Conservation (phyloP, 64 coral and sea anemone species). For the Porites australiensis region DNA sequence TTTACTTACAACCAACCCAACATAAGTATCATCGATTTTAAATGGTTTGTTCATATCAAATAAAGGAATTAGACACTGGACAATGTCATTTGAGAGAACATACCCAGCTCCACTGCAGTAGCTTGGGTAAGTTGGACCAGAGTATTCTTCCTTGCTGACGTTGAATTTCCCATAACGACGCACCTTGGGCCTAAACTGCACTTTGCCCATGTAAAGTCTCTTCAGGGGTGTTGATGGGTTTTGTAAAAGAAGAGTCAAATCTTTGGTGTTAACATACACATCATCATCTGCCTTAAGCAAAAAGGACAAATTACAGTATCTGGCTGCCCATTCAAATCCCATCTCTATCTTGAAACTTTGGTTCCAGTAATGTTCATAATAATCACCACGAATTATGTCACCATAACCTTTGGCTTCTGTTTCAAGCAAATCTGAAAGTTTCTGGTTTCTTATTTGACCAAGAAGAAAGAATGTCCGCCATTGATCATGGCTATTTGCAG, state of each 20-base stretch:
- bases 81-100: conserved; percentile 61
- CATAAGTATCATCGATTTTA: conserved; percentile 71
- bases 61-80: background rate
- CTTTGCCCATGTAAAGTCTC: conserved; percentile 65
- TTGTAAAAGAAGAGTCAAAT: conserved; percentile 26
- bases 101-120: conserved; percentile 74
- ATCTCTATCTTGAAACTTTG: conserved; percentile 62
- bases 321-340: conserved; percentile 70
- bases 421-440: conserved; percentile 5
- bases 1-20: conserved; percentile 54
- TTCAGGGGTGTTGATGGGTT: background rate
- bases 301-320: conserved; percentile 56
- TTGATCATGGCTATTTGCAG: background rate
- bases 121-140: conserved; percentile 8
- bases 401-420: conserved; percentile 31
- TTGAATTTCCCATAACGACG: conserved; percentile 17
- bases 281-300: conserved; percentile 75
- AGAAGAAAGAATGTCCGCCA: conserved; percentile 70
- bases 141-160: conserved; percentile 15
- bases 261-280: conserved; percentile 51
- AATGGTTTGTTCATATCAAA: conserved; percentile 61
- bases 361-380: conserved; percentile 51
- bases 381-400: conserved; percentile 59
- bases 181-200: conserved; percentile 11
- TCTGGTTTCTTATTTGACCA: conserved; percentile 35